phyloP scores from a whole-genome alignment of 2,113 vertebrate species.

The Azemiops feae region DNA sequence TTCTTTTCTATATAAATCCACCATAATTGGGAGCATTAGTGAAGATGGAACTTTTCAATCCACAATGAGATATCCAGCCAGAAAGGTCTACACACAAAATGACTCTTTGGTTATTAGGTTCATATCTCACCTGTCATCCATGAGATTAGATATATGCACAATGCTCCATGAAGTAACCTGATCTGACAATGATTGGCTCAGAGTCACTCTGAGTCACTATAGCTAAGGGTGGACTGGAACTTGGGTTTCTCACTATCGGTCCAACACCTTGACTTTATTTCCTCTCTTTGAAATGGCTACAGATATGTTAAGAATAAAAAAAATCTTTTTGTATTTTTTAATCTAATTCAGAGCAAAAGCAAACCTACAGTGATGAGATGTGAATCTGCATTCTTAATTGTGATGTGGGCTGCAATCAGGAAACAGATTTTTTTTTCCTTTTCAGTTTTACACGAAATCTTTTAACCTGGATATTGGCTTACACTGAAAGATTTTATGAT shows the following conservation, averaged over 20 bases:
- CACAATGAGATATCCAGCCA: neutral
- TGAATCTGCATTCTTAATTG: neutral
- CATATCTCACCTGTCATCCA: neutral
- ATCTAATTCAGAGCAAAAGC: neutral
- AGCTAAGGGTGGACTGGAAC: neutral
- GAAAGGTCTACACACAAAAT: neutral
- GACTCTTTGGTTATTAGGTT: neutral
- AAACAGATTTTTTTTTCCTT: constrained; percentile 1
- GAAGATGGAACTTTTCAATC: neutral
- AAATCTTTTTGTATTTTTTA: neutral
- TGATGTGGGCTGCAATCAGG: neutral
- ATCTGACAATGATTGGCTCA: neutral
- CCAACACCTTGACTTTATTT: neutral
- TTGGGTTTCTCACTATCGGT: neutral
- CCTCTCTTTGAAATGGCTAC: neutral
- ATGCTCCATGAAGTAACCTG: neutral
- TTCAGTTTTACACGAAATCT: constrained; percentile 8
- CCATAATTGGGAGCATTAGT: neutral
- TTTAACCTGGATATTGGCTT: constrained; percentile 25
- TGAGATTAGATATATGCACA: neutral
- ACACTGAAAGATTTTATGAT: neutral
- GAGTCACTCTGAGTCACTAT: neutral
- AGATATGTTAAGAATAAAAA: neutral
- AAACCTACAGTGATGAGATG: neutral
- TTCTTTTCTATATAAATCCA: neutral